Base-by-base conservation (phyloP, 2,888 invertebrate genomes). In the Conistra vaccinii region DNA sequence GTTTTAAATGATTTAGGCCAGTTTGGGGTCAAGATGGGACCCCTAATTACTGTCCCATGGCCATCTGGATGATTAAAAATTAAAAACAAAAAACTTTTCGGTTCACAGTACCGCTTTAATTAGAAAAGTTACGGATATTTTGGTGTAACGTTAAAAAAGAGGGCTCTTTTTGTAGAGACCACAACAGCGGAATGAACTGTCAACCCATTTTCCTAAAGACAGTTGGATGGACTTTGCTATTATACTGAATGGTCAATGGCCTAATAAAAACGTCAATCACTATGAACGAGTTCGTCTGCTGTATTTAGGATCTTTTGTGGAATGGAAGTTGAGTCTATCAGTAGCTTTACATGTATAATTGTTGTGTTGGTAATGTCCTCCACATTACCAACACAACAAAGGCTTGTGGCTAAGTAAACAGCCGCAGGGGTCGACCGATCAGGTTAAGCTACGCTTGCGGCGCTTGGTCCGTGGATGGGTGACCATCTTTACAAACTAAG, bases 71-170 rank as follows among this genome's bases (percentile, higher is more conserved):
- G 83, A 83, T 86, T 83, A 83, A 88, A 83, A 87, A 85, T 86
- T 73, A 74, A 86, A 87, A 86, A 85, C 72, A 79, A 78, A 80
- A 80, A 86, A 76, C 72, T 80, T 82, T 80, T 35, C 61, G 60
- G 69, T 74, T 61, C 80, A 77, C 76, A 79, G 80, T 73, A 78
- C 66, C 26, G 73, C 57, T 86, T 85, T 88, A 87, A 88, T 87
- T 88, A 87, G 75, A 82, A 88, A 88, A 87, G 85, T 85, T 87
- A 9, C 26, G 69, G 75, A 66, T 66, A 70, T 84, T 85, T 73
- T 51, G 63, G 75, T 73, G 68, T 55, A 7, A 48, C 55, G 32
- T 67, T 66, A 48, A 62, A 71, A 67, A 35, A 20, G 17, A 29
- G 7, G 23, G 23, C 1, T 20, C 4, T 61, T 80, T 81, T 82